Evolutionary conservation across 2,797 vertebrate species (phyloP), one percentile per base, ranked within the genome.

Genomic region (Halcyon leucocephala): DNA sequence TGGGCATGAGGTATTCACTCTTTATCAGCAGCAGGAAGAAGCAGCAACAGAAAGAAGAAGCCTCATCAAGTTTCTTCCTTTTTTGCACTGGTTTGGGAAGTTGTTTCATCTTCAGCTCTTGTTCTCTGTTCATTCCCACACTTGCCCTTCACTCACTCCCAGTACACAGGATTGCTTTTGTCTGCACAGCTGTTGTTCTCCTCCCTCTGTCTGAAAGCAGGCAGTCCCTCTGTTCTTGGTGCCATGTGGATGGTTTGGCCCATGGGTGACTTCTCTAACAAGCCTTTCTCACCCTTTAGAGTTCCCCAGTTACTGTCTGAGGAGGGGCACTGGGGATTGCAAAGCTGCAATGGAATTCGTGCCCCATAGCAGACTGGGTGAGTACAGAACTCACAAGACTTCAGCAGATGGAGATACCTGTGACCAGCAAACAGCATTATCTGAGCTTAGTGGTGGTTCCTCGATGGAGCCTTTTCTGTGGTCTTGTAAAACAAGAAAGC

Each of bases 381-480:
- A 83, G 29, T 42, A 42, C 11, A 57, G 52, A 57, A 48, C 24
- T 28, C 42, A 49, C 6, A 1, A 28, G 28, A 25, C 14, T 69
- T 69, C 58, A 67, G 21, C 24, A 42, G 42, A 52, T 26, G 37
- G 19, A 26, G 33, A 29, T 54, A 67, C 17, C 25, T 44, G 28
- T 13, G 4, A 57, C 24, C 6, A 57, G n/a, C 1, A 2, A 70
- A 39, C 15, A 49, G 18, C 6, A 0, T 31, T 71, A 15, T 26
- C 25, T 84, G 25, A 72, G 31, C 13, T 67, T 31, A 54, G 12
- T 66, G 6, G 5, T 49, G 6, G 5, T 49, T 89, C 39, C 25
- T 35, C 42, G 31, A 49, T 0, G 1, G 28, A 76, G 10, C 7
- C 29, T 49, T 18, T 1, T 0, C 17, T 42, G 9, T 37, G 39